phyloP scores from a whole-genome alignment of 2,113 vertebrate genomes.

The Callochromis pleurospilus region DNA sequence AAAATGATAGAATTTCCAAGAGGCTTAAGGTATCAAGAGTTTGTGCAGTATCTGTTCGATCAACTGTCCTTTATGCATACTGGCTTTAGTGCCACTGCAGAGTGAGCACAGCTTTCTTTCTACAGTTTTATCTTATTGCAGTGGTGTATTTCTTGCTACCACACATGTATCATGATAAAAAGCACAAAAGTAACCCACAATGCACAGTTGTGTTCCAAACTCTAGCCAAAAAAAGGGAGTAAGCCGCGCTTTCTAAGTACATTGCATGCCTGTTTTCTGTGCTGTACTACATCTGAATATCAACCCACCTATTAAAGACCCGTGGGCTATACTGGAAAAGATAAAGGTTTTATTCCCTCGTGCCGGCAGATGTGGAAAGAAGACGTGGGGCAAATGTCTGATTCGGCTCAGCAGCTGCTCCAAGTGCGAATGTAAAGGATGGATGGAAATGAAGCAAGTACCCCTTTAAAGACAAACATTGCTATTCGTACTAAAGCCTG shows the following conservation, averaged over 20 bases:
- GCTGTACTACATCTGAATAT: background rate
- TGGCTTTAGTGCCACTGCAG: background rate
- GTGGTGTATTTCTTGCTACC: background rate
- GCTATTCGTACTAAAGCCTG: background rate
- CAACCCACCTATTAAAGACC: background rate
- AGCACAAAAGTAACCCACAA: background rate
- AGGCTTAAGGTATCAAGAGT: slow-evolving; percentile 3
- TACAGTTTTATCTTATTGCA: background rate
- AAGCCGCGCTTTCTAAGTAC: background rate
- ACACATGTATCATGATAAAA: background rate
- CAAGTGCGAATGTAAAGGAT: background rate
- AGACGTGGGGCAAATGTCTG: background rate
- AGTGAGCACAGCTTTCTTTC: background rate
- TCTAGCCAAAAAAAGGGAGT: background rate
- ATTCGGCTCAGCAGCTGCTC: background rate
- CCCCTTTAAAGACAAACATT: background rate
- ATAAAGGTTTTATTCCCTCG: background rate
- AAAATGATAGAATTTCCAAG: background rate
- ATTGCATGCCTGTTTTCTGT: background rate
- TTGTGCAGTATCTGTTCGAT: background rate
- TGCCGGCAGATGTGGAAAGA: background rate
- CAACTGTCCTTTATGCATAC: background rate
- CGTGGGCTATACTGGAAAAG: background rate
- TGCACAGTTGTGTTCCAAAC: background rate
- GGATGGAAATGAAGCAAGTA: background rate